Evolutionary conservation across 2,113 vertebrate species (phyloP).

Genomic region (Hypocryptadius cinnamomeus): DNA sequence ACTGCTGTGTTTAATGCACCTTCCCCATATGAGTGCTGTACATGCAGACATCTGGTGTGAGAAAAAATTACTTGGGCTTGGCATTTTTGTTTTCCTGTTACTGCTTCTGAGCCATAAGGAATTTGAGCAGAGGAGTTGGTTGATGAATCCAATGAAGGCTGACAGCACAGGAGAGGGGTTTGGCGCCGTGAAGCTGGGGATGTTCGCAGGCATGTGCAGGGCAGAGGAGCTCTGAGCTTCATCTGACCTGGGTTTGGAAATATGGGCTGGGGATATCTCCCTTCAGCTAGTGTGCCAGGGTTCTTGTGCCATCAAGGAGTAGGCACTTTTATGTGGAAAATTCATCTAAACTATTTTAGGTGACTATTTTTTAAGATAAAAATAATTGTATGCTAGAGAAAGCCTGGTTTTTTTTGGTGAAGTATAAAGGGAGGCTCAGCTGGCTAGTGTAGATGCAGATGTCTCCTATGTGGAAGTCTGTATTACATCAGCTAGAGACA

Average conservation of each 20-base stretch:
- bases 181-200: rapidly evolving
- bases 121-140: background rate
- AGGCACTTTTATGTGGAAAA: background rate
- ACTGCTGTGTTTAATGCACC: background rate
- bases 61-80: background rate
- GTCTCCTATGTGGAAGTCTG: background rate
- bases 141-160: background rate
- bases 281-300: background rate
- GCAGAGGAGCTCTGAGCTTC: background rate
- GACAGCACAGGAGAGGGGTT: background rate
- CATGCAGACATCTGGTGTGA: background rate
- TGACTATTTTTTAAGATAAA: conserved; percentile 21
- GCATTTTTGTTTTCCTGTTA: background rate
- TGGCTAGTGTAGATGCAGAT: background rate
- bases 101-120: background rate
- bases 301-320: background rate
- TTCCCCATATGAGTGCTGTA: background rate
- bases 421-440: background rate
- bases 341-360: background rate
- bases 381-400: background rate
- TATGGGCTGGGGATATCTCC: background rate
- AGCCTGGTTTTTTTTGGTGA: background rate
- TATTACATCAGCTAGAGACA: background rate
- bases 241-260: background rate
- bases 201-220: background rate